Evolutionary conservation across 1,140 invertebrate species (phyloP), one percentile per base, ranked within the genome.

Genomic region (Drosophila sulfurigaster): DNA sequence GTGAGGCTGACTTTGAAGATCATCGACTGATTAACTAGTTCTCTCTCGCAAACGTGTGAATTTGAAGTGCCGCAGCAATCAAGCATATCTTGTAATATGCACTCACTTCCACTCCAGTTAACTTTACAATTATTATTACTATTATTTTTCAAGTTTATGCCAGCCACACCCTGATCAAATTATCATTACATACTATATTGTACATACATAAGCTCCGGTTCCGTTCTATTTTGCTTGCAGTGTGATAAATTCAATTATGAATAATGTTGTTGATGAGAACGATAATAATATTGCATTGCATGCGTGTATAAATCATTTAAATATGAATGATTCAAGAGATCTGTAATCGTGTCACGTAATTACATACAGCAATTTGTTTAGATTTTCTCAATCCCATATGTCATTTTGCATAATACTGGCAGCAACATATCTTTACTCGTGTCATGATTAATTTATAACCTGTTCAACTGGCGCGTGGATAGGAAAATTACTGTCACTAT

Each of bases 281-380:
- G 58, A 70, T 63, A 38, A 16, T 2, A 51, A 46, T 20, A 52
- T 51, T 41, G 13, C 30, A 43, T n/a, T 63, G 32, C 38, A 67
- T 68, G 83, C 77, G 64, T 80, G 73, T 38, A 74, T 83, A 60
- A 83, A 83, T 88, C 85, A 83, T 67, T 80, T 65, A 46, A 64
- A 41, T 48, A 69, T 62, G 20, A 57, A 57, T 57, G 32, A 81
- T 52, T 35, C 58, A 16, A 51, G 54, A 68, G 59, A 71, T 71
- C 35, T 67, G 62, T 54, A 68, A 78, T 80, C 75, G 62, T 74
- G 70, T 68, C 70, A 48, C 52, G 49, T 58, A 79, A 81, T 76
- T 71, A 51, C 67, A 45, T 5, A 16, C 8, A 49, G 51, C 60
- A 80, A 83, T 78, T 88, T 82, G 75, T 83, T 58, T 4, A 54